A percentile compares a stretch with the other conserved stretches of the same genome.
Evolutionary conservation across 2,797 vertebrate species (phyloP).

Genomic region (Crenichthys baileyi): DNA sequence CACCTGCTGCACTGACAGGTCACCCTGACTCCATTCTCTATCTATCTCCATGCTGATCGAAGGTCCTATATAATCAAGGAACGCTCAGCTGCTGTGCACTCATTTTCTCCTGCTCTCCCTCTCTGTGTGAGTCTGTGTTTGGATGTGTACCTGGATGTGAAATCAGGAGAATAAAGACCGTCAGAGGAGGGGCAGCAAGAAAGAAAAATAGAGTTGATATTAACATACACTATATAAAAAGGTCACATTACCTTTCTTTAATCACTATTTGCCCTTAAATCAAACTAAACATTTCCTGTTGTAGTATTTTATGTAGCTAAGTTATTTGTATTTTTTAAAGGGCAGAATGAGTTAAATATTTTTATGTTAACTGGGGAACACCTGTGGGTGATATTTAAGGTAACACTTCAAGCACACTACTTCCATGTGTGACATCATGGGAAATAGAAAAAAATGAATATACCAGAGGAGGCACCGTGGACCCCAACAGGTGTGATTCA

Average conservation of each 20-base stretch:
- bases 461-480: too few relatives aligned
- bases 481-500: neutral
- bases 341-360: neutral
- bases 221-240: neutral
- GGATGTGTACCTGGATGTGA: conserved; percentile 30
- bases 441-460: too few relatives aligned
- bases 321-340: neutral
- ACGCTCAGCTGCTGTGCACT: conserved; percentile 70
- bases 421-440: too few relatives aligned
- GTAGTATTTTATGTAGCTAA: neutral
- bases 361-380: neutral
- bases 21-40: conserved; percentile 66
- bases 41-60: conserved; percentile 74
- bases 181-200: conserved; percentile 40
- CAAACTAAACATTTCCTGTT: neutral
- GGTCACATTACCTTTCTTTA: neutral
- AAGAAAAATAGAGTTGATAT: conserved; percentile 11
- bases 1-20: conserved; percentile 78
- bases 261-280: neutral
- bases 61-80: conserved; percentile 72
- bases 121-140: conserved; percentile 28
- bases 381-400: neutral
- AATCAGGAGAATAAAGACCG: conserved; percentile 46
- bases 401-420: neutral
- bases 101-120: conserved; percentile 35